Base-by-base conservation (phyloP, 1,140 invertebrate genomes). In the Pristionchus pacificus region DNA sequence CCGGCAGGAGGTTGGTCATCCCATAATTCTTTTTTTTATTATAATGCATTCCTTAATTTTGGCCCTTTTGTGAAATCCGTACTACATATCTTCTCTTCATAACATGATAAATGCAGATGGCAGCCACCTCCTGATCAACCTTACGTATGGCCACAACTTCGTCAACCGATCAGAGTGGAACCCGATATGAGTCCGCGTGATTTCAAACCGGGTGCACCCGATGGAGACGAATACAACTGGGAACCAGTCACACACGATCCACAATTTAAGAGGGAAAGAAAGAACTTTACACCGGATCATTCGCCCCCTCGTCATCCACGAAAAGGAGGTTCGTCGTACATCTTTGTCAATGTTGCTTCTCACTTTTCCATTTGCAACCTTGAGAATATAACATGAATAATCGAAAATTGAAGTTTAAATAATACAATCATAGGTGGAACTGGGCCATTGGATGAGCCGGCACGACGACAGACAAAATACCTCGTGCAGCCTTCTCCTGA, bases 41-140 rank as follows among this genome's bases (percentile, higher is more conserved):
- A 49, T 49, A 49, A 10, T 49, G 38, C 19, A 49, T 49, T n/a
- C n/a, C n/a, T n/a, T n/a, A n/a, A n/a, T n/a, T n/a, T n/a, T n/a
- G n/a, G n/a, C n/a, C n/a, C n/a, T n/a, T n/a, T n/a, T n/a, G n/a
- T n/a, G n/a, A n/a, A n/a, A n/a, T n/a, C n/a, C n/a, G n/a, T n/a
- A n/a, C n/a, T n/a, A n/a, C n/a, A n/a, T n/a, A n/a, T n/a, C n/a
- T n/a, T n/a, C n/a, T n/a, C n/a, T n/a, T n/a, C n/a, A n/a, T n/a
- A n/a, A n/a, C n/a, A n/a, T n/a, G n/a, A n/a, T n/a, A n/a, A n/a
- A n/a, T n/a, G n/a, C n/a, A 70, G 82, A 15, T 83, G 81, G 81
- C 82, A 83, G 61, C 82, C 81, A 13, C 81, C 82, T 1, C 77
- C 80, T 31, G 81, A 82, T 29, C 74, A 79, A 38, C 81, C 81